These are phyloP conservation scores for Myoxocephalus aenaeus DNA, from an alignment of 2,797 vertebrate genomes.

Conservation along the genomic window DNA sequence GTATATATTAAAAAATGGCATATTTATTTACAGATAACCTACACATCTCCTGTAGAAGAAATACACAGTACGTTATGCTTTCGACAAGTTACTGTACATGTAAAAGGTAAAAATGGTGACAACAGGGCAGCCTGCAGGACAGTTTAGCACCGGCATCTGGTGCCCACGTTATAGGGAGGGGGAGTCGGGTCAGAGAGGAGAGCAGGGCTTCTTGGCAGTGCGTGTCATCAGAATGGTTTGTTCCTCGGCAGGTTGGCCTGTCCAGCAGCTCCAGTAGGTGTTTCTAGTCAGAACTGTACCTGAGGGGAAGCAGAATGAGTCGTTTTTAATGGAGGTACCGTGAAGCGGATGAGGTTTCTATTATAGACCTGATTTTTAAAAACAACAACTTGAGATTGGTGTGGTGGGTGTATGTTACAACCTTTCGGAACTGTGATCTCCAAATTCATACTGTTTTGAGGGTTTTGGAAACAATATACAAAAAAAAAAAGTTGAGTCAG, in stretches of 20 bases:
- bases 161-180: slow-evolving; percentile 56
- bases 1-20: slow-evolving; percentile 86
- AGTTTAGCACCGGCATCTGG: slow-evolving; percentile 79
- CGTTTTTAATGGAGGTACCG: neutral
- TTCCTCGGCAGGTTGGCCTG: slow-evolving; percentile 60
- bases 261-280: slow-evolving; percentile 56
- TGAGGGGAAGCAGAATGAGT: slow-evolving; percentile 19
- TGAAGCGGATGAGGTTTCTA: neutral
- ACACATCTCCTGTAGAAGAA: slow-evolving; percentile 92
- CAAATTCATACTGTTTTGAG: neutral
- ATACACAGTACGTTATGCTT: slow-evolving; percentile 92
- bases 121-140: slow-evolving; percentile 66
- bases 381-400: neutral
- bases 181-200: slow-evolving; percentile 23
- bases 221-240: slow-evolving; percentile 73
- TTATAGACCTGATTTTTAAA: neutral
- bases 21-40: slow-evolving; percentile 99
- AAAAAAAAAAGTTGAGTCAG: neutral
- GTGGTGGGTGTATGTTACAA: neutral
- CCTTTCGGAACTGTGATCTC: neutral
- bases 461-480: neutral
- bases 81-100: slow-evolving; percentile 92
- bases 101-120: slow-evolving; percentile 90
- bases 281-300: slow-evolving; percentile 73
- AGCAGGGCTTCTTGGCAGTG: slow-evolving; percentile 86